A percentile compares a stretch with the other conserved stretches of the same genome.
Conservation (phyloP, 2,888 invertebrate genomes). For the Aporophyla nigra region DNA sequence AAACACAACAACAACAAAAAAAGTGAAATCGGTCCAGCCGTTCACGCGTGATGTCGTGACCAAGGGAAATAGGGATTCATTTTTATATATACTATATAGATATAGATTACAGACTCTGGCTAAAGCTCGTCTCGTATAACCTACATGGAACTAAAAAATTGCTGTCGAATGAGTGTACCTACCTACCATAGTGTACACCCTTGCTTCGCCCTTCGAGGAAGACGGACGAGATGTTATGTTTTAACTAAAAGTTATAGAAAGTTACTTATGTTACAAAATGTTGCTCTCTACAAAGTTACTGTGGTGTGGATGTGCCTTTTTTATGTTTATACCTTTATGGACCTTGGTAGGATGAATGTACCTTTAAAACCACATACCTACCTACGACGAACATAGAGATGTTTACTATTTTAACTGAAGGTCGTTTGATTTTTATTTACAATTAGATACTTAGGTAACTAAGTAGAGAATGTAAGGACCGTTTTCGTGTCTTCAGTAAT, state of each 20-base stretch:
- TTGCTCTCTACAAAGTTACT: not conserved
- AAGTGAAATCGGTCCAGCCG: too few species aligned
- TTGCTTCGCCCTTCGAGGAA: not conserved
- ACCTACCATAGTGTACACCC: too few species aligned
- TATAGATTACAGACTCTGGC: not conserved
- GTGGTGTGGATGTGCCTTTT: not conserved
- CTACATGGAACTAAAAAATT: not conserved
- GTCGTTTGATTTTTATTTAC: not conserved
- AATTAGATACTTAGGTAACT: not conserved
- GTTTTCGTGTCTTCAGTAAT: not conserved
- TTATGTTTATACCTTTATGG: not conserved
- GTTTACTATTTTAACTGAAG: not conserved
- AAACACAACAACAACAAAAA: too few species aligned
- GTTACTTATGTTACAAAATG: not conserved
- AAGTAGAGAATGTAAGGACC: too few species aligned
- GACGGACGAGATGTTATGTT: not conserved
- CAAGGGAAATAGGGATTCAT: too few species aligned
- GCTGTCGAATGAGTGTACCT: not conserved
- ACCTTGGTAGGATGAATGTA: not conserved
- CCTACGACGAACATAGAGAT: not conserved
- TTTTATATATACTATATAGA: too few species aligned
- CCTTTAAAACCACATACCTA: not conserved
- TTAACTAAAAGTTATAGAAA: not conserved
- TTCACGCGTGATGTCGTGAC: too few species aligned
- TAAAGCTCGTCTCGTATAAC: not conserved